phyloP scores from a whole-genome alignment of 2,888 invertebrate species.

The Alloscopus bannaensis region DNA sequence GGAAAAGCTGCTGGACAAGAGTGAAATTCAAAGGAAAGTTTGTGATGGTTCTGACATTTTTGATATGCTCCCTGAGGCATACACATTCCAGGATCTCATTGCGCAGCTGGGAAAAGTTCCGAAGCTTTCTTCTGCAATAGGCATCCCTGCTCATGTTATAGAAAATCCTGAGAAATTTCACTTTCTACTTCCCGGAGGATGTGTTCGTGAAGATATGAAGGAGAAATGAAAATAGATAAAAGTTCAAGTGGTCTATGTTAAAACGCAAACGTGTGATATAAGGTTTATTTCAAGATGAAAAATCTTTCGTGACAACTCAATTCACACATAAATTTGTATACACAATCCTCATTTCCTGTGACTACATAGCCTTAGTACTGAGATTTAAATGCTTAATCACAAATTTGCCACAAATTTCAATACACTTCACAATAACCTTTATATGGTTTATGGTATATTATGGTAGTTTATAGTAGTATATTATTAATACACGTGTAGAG shows the following conservation, averaged over 20 bases:
- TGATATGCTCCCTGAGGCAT: constrained; percentile 67
- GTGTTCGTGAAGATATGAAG: constrained; percentile 58
- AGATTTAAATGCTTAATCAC: too few relatives aligned
- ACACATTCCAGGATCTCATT: constrained; percentile 52
- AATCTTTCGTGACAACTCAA: constrained; percentile 8
- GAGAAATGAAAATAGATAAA: neutral
- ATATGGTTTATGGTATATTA: too few relatives aligned
- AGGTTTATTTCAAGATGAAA: constrained; percentile 22
- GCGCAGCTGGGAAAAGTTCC: constrained; percentile 39
- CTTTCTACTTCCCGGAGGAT: constrained; percentile 64
- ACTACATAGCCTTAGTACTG: too few relatives aligned
- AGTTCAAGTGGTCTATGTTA: too few relatives aligned
- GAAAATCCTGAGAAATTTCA: constrained; percentile 38
- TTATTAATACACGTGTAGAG: neutral
- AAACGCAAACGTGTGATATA: neutral
- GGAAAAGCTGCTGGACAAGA: constrained; percentile 21
- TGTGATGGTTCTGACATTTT: constrained; percentile 59
- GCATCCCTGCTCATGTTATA: constrained; percentile 45
- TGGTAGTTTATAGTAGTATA: too few relatives aligned
- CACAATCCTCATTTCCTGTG: too few relatives aligned
- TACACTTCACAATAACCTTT: too few relatives aligned
- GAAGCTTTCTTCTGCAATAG: constrained; percentile 27
- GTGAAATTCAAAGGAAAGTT: constrained; percentile 56
- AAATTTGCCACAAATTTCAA: too few relatives aligned
- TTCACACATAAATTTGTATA: neutral